These are phyloP conservation scores for Proisotoma minuta DNA, from an alignment of 2,888 invertebrate species.

Conservation along the genomic window DNA sequence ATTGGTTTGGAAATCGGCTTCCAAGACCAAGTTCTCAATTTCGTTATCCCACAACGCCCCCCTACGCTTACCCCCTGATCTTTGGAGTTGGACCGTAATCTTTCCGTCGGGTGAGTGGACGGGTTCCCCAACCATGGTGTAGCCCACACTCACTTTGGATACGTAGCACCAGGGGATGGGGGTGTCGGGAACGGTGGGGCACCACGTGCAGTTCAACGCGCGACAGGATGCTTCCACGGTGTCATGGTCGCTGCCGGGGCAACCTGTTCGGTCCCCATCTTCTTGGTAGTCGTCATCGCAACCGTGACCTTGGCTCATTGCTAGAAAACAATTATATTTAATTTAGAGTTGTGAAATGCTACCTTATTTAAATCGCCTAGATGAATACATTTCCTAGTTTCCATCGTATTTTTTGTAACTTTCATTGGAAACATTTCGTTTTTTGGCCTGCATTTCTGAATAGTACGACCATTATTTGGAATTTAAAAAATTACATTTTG, in stretches of 20 bases:
- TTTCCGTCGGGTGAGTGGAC: constrained; percentile 11
- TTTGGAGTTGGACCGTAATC: not conserved
- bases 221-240: constrained; percentile 11
- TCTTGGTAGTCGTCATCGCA: constrained; percentile 15
- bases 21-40: constrained; percentile 13
- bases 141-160: constrained; percentile 13
- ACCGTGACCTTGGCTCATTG: constrained; percentile 7
- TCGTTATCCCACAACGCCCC: constrained; percentile 12
- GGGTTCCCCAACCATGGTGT: constrained; percentile 21
- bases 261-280: not conserved
- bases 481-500: too few species aligned
- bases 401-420: too few species aligned
- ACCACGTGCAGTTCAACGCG: constrained; percentile 12
- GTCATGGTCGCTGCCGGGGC: constrained; percentile 12
- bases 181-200: constrained; percentile 9
- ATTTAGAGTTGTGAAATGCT: too few species aligned
- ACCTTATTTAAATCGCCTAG: too few species aligned
- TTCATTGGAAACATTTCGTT: too few species aligned
- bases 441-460: too few species aligned
- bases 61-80: not conserved
- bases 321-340: not conserved
- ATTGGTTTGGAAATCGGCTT: constrained; percentile 28
- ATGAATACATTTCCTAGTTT: too few species aligned
- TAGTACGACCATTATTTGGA: too few species aligned
- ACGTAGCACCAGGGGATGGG: constrained; percentile 10